Evolutionary conservation across 2,113 vertebrate genomes (phyloP), one percentile per base, ranked within the genome.

Genomic region (Indicator maculatus): DNA sequence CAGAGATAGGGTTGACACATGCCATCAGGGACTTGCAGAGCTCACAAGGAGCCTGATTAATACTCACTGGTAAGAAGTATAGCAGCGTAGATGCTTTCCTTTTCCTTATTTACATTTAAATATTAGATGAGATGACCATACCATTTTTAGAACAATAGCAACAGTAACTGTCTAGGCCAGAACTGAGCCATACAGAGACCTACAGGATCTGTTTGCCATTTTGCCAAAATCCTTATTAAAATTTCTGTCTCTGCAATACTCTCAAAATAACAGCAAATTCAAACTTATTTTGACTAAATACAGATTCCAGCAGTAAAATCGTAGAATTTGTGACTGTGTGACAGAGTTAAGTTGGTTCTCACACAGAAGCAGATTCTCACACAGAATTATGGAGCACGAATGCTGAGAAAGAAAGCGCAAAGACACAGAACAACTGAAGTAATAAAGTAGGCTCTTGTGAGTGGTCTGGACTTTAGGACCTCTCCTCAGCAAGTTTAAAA

Each of bases 241-340:
- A 95, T 85, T 73, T 31, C n/a, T 71, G 12, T 65, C 69, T 81
- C 66, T 72, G 65, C 82, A 93, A 47, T 80, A 71, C 71, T 85
- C 79, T 69, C 79, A 70, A 92, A 95, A 77, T 84, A 83, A 74
- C 88, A 81, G 33, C 38, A 78, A 69, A 89, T 78, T 83, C 75
- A 44, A 41, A 67, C 15, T 63, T 86, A 85, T 58, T 88, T 74
- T 77, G 75, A 61, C 58, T 65, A 60, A 93, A 71, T 13, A n/a
- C 16, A 11, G 36, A 93, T 86, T 77, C 83, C 72, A 90, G 72
- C 65, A 91, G 39, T 74, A 64, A 86, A 89, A 90, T 1, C 11
- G 38, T 2, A 47, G 55, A 30, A 31, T 74, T 59, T 63, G 31
- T 31, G 70, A 87, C 41, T 5, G 12, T 17, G 24, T 69, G 83